Conservation (phyloP, 1,140 invertebrate species). For the Matsumurasca onukii region DNA sequence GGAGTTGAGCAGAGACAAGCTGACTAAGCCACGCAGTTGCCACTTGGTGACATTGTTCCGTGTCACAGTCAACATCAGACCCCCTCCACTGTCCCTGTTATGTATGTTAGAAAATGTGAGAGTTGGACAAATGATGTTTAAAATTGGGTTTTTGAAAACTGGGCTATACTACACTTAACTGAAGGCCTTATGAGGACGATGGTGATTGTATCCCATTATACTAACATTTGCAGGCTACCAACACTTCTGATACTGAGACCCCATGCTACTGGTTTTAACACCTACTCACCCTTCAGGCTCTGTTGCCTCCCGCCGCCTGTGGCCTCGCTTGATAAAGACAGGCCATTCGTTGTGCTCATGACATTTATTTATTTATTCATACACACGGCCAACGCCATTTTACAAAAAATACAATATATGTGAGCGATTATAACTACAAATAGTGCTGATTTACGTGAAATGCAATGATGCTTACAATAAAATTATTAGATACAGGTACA, state of each 20-base stretch:
- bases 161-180: neutral
- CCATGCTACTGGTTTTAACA: neutral
- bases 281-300: neutral
- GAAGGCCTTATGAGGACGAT: neutral
- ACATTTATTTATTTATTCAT: too few relatives aligned
- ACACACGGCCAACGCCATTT: too few relatives aligned
- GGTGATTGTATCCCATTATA: neutral
- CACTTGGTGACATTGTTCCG: constrained; percentile 47
- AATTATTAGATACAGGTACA: too few relatives aligned
- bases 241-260: neutral
- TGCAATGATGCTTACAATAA: too few relatives aligned
- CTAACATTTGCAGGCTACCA: neutral
- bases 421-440: too few relatives aligned
- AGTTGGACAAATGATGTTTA: constrained; percentile 39
- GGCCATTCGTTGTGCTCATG: too few relatives aligned
- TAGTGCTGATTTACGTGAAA: neutral
- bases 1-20: constrained; percentile 51
- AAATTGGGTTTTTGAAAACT: neutral
- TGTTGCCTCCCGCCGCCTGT: too few relatives aligned
- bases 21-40: constrained; percentile 57
- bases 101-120: too few relatives aligned
- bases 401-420: too few relatives aligned
- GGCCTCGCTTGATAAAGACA: too few relatives aligned
- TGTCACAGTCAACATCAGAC: constrained; percentile 50
- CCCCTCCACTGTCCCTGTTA: constrained; percentile 59